Base-by-base conservation (phyloP, 1,140 invertebrate species). In the Cherax destructor region DNA sequence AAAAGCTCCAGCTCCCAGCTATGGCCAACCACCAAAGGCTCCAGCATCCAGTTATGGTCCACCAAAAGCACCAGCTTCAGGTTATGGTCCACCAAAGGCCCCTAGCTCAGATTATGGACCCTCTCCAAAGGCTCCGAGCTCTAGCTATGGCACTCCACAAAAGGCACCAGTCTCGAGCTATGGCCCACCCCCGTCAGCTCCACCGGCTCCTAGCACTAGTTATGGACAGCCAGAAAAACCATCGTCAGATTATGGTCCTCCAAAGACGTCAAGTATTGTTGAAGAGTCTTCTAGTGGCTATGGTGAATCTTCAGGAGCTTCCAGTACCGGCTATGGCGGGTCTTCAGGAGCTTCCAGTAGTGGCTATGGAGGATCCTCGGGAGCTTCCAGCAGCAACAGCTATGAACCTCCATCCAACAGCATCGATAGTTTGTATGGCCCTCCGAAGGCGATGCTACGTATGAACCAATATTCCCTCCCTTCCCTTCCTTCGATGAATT, bases 401-500 rank as follows among this genome's bases (percentile, higher is more conserved):
- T 56, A 24, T 5, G 69, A 21, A 47, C 24, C 77, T 50, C 47
- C 77, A 18, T n/a, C 80, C 80, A 30, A 47, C 7, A 79, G 47
- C 7, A 10, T 9, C 16, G 81, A 69, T 24, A 69, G 24, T 10
- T 59, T 59, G 0, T 83, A 83, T 13, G 61, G 81, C 49, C 81
- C 81, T 41, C 81, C 61, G 1, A 69, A 18, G 81, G 41, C 1
- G 61, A 69, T 69, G 13, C 56, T 0, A 47, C 59, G 4, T 83
- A 69, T 24, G 81, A 83, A 61, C 81, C 81, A 4, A 24, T 69
- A 0, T 83, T 83, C 61, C 59, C 81, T 21, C 81, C 81, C 59
- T 83, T 83, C 81, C 81, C 81, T 41, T 83, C 81, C 81, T 83
- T 83, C 18, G 81, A 83, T 1, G 81, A 83, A 7, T n/a, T 83